Base-by-base conservation (phyloP, 1,140 invertebrate species). In the Anadara kagoshimensis region DNA sequence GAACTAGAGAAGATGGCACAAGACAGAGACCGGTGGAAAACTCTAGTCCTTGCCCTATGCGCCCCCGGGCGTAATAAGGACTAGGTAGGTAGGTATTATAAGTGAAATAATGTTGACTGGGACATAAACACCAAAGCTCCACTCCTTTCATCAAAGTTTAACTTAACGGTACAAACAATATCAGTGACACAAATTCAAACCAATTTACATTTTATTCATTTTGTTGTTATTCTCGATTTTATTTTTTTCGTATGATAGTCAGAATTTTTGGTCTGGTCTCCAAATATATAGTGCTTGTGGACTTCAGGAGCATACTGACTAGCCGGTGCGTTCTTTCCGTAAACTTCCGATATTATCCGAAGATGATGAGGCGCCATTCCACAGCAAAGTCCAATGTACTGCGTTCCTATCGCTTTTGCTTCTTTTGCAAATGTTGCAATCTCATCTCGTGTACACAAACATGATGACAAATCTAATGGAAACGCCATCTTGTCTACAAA, bases 321-420 rank as follows among this genome's bases (percentile, higher is more conserved):
- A 12, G 83, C 80, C 0, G 81, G 78, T 0, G 82, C 73, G 22
- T 59, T 22, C 36, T 74, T 79, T n/a, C 78, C 81, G 18, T 79
- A 75, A 10, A 73, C 69, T 61, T 79, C 81, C 7, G 81, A 71
- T 41, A 85, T n/a, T n/a, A 68, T 69, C 26, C 84, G 74, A n/a
- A 72, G 56, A 47, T 82, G 73, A 36, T 78, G 59, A 16, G 79
- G 57, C 0, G 75, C 54, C 24, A 81, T 82, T n/a, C 83, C 84
- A 61, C 84, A 85, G 57, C 84, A 85, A 18, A 85, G 49, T 14
- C 84, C 84, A 1, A 85, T 73, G 59, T 85, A 85, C 49, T 85
- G 76, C 5, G 83, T 69, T 22, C 81, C 83, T 8, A 81, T 36
- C 5, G 63, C 69, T 43, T 78, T 79, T 14, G 65, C 66, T 18